These are phyloP conservation scores for Aplysina aerophoba DNA, from an alignment of 37 sponge, comb jelly and placozoan genomes.

Conservation along the genomic window DNA sequence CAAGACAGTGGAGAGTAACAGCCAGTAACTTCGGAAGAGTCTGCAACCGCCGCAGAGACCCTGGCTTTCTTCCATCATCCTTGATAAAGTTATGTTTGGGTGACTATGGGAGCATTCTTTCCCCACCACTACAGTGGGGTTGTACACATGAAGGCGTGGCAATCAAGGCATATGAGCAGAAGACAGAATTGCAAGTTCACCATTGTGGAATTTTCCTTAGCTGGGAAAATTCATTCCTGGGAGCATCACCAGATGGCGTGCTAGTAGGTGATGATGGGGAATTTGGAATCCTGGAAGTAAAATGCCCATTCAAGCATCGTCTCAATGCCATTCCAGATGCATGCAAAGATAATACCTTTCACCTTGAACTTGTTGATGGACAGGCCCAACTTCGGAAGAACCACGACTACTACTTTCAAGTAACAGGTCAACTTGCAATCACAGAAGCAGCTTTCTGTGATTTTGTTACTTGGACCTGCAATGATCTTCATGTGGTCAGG, in stretches of 20 bases:
- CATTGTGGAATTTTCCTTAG: background rate
- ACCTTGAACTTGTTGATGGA: background rate
- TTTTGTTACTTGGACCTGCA: background rate
- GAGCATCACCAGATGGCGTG: constrained; percentile 5
- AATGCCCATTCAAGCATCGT: constrained; percentile 30
- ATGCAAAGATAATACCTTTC: constrained; percentile 11
- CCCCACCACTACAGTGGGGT: constrained; percentile 5
- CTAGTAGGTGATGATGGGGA: background rate
- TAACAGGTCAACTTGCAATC: constrained; percentile 17
- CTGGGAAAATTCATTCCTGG: background rate
- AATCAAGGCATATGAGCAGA: background rate
- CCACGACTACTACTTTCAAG: constrained; percentile 19
- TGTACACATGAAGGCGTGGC: background rate
- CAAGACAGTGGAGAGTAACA: constrained; percentile 47
- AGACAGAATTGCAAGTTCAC: background rate
- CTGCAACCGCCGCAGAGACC: constrained; percentile 26
- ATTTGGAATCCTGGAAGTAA: background rate
- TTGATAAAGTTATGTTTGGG: constrained; percentile 13
- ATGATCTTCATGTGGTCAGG: background rate
- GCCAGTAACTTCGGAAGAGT: constrained; percentile 52
- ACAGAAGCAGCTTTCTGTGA: background rate
- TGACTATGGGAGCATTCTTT: constrained; percentile 15
- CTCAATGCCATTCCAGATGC: background rate
- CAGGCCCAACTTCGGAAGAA: background rate
- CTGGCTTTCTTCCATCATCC: background rate